Base-by-base conservation (phyloP, 2,797 vertebrate genomes). In the Eutrigla gurnardus region DNA sequence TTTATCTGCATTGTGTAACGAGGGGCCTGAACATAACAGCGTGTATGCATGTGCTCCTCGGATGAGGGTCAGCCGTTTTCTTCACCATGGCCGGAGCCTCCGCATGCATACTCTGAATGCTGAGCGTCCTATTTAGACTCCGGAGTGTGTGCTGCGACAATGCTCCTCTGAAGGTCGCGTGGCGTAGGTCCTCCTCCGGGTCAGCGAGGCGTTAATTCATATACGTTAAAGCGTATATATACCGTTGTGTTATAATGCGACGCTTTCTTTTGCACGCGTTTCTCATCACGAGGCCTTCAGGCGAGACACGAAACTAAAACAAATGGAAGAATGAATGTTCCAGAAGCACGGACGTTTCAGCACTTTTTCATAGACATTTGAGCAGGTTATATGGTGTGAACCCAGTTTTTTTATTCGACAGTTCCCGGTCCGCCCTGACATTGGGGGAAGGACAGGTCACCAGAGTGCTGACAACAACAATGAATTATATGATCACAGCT, bases 161-260 rank as follows among this genome's bases (percentile, higher is more conserved):
- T 72, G 70, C 57, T 17, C 62, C 42, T 37, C 18, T 52, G 37
- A 65, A 65, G 75, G 67, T 67, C 4, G 4, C 40, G 53, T 37
- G 15, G 33, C 15, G 6, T 11, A 62, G 49, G n/a, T 15, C n/a
- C n/a, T 59, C 15, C 2, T 25, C 40, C 12, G 9, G 33, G 39
- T 60, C 57, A 37, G 17, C 3, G 13, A 25, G 54, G 32, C 18
- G 4, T 62, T 40, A 45, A 12, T 53, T 15, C 8, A 72, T 53
- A 32, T 33, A 6, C 32, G 50, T 32, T 52, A 52, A 52, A 25
- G 25, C 0, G 7, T 4, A 12, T 33, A 12, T 33, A 14, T 14
- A 14, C 7, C 11, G 59, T 53, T 65, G 9, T 65, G 32, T 61
- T 25, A 32, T 37, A 7, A 32, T 33, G 14, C 0, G 36, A 7